Base-by-base conservation (phyloP, 2,888 invertebrate species). In the Eumerus sabulonum region DNA sequence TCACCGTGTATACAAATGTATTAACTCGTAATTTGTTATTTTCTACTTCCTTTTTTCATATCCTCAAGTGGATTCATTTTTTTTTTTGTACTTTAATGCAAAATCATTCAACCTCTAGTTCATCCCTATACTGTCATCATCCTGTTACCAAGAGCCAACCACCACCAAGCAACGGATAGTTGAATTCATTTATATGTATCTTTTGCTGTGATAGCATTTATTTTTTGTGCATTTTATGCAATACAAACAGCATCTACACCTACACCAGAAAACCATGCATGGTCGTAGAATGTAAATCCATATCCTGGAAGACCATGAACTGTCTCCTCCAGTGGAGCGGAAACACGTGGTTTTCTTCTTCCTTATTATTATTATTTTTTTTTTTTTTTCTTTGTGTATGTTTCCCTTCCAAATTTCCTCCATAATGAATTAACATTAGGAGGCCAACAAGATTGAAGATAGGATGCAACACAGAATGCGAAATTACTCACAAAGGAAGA, bases 181-280 rank as follows among this genome's bases (percentile, higher is more conserved):
- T 27, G 14, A 44, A 35, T 56, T 27, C 38, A n/a, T n/a, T 18
- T 56, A 17, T 40, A 16, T 35, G 13, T 19, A 13, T 5, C 45
- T 36, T 57, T 71, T 27, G 48, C 51, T 45, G 60, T 62, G 51
- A 68, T 68, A 40, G 63, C 72, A 79, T 59, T 74, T 59, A 38
- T 53, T 53, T 74, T 79, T 79, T 79, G 79, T 68, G 64, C 79
- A 74, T 74, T 79, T 79, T 70, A 53, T 74, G 79, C 19, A 50
- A 70, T 60, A 44, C 66, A 77, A 70, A 76, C 64, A 73, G 57
- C 72, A 63, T 12, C 9, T 47, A 50, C 38, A 38, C 50, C 9
- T 47, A 50, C 38, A 38, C 50, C 48, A 7, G 5, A 19, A 7
- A 19, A 5, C 35, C 36, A 51, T 18, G 14, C 27, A 27, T 27